Conservation (phyloP, 2,113 vertebrate genomes). For the Menidia beryllina region DNA sequence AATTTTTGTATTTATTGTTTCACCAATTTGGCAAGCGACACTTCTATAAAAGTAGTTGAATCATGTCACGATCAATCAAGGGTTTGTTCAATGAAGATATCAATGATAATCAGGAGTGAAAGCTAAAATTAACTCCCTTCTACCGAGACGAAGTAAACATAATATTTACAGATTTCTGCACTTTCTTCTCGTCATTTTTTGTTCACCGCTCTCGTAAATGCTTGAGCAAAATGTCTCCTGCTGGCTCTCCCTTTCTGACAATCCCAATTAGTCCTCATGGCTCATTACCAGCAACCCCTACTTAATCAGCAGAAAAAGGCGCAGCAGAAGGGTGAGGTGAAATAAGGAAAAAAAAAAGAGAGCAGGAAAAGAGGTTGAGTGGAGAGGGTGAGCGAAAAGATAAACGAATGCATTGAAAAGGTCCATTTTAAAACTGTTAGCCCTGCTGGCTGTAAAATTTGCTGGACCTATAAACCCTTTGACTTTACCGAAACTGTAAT, state of each 20-base stretch:
- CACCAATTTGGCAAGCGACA: no score
- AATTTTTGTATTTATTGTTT: no score
- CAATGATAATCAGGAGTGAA: no score
- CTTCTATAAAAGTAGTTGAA: neutral
- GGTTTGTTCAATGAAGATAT: neutral
- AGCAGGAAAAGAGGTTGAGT: neutral
- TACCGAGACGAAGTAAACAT: neutral
- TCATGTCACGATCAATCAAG: neutral
- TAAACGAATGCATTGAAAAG: slow-evolving; percentile 35
- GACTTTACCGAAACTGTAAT: slow-evolving; percentile 54
- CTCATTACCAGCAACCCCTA: slow-evolving; percentile 60
- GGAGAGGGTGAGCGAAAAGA: neutral
- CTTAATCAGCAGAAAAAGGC: slow-evolving; percentile 53
- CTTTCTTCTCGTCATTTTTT: slow-evolving; percentile 31
- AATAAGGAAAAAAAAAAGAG: neutral
- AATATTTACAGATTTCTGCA: slow-evolving; percentile 2
- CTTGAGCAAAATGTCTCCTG: slow-evolving; percentile 43
- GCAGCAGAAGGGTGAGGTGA: slow-evolving; percentile 14
- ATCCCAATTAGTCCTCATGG: slow-evolving; percentile 64
- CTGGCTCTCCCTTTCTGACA: slow-evolving; percentile 59
- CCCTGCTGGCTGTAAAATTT: slow-evolving; percentile 49
- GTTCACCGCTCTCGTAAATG: slow-evolving; percentile 54
- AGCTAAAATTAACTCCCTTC: neutral
- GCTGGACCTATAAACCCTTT: slow-evolving; percentile 37
- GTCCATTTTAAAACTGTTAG: slow-evolving; percentile 52